These are phyloP conservation scores for Sthenelais limicola DNA, from an alignment of 2,888 invertebrate genomes.

Conservation along the genomic window DNA sequence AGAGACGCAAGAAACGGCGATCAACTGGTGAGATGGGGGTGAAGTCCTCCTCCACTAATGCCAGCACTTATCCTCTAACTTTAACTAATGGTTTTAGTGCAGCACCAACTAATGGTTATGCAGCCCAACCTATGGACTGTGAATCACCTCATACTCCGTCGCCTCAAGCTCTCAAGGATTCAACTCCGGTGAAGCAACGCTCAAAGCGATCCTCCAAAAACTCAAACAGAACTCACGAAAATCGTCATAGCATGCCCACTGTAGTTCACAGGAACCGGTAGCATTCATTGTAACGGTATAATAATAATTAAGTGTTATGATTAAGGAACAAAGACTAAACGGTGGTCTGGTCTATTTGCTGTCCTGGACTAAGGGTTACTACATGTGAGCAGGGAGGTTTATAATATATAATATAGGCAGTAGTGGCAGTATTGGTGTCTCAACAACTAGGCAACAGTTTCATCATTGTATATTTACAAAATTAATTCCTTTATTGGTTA, in stretches of 20 bases:
- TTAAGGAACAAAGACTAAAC: too few relatives aligned
- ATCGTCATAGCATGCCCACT: slow-evolving; percentile 18
- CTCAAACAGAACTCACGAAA: slow-evolving; percentile 8
- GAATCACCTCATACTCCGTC: background rate
- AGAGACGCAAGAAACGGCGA: slow-evolving; percentile 36
- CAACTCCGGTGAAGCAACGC: background rate
- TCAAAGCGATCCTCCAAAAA: background rate
- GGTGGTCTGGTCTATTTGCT: too few relatives aligned
- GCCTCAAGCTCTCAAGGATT: background rate
- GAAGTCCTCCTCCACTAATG: background rate
- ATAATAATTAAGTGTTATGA: too few relatives aligned
- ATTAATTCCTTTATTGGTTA: too few relatives aligned
- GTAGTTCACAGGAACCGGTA: slow-evolving; percentile 21
- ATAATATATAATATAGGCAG: too few relatives aligned
- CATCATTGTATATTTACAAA: too few relatives aligned
- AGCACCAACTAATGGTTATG: background rate
- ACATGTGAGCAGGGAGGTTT: too few relatives aligned
- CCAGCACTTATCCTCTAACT: slow-evolving; percentile 18
- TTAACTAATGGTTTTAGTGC: slow-evolving; percentile 6
- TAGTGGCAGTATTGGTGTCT: too few relatives aligned
- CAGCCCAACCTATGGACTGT: background rate
- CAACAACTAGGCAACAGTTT: too few relatives aligned
- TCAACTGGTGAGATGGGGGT: slow-evolving; percentile 11
- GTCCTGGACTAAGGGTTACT: too few relatives aligned
- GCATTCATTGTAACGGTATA: too few relatives aligned